Evolutionary conservation across 2,797 vertebrate species (phyloP), one percentile per base, ranked within the genome.

Genomic region (Dendrocincla tyrannina): DNA sequence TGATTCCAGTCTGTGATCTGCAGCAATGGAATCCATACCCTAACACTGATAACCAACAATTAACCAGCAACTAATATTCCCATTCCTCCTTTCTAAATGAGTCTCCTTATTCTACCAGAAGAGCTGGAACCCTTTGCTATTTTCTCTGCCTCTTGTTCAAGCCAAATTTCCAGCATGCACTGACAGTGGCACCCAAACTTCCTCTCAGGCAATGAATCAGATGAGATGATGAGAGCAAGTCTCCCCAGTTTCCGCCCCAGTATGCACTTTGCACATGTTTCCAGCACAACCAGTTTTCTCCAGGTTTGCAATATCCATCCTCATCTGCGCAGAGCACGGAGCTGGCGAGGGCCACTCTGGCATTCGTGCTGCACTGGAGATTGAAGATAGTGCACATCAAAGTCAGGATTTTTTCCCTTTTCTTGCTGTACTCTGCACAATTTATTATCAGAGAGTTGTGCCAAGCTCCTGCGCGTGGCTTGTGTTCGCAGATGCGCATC

Each of bases 381-480:
- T 92, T 56, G 93, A 39, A 95, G 90, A 82, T 70, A 85, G 41
- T 53, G 85, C 91, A 73, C 80, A 67, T 87, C 95, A 91, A 83
- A 96, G 84, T 17, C 77, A 74, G 80, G 32, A 17, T 37, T 89
- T 64, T 62, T 47, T 42, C 35, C 27, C 27, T 17, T 87, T 70
- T 50, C 92, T 89, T 39, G 86, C 93, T 82, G 84, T 53, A 90
- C 74, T 79, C 44, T 59, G 80, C 88, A 91, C 70, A 32, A 33
- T 95, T 95, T 82, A 46, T 93, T 49, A 79, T 74, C 90, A 74
- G 86, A 50, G 69, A 79, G 15, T 4, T 24, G 77, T 95, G 94
- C 93, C 92, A 88, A 70, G 44, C 86, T 79, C 67, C 50, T 50
- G 79, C 5, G 3, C 79, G 87, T 67, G 76, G 77, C 78, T 63